phyloP scores from a whole-genome alignment of 2,113 vertebrate genomes.

The Lepidiolamprologus cunningtoni region DNA sequence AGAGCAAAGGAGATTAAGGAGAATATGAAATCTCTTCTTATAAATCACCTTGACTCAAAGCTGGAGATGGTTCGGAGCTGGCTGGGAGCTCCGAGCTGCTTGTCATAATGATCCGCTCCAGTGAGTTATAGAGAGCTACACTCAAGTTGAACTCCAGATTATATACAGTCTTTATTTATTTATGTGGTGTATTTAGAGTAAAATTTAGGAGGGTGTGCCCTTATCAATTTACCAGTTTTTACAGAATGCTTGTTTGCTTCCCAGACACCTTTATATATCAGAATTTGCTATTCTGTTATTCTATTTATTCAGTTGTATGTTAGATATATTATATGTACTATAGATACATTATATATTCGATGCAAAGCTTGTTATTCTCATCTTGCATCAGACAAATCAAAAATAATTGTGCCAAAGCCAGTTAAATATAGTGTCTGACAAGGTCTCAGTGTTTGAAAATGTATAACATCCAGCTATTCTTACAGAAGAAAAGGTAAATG shows the following conservation, averaged over 20 bases:
- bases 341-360: neutral
- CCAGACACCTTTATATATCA: neutral
- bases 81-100: neutral
- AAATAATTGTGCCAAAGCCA: neutral
- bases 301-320: neutral
- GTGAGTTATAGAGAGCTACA: neutral
- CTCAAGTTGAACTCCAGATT: neutral
- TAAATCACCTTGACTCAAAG: neutral
- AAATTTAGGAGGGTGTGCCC: neutral
- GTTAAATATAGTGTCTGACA: neutral
- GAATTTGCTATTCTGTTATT: neutral
- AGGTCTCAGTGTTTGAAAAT: neutral
- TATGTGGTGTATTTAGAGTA: neutral
- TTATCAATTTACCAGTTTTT: neutral
- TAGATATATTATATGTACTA: neutral
- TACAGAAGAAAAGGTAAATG: neutral
- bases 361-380: neutral
- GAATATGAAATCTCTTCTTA: conserved; percentile 11
- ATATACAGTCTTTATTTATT: neutral
- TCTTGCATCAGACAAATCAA: neutral
- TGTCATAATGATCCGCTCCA: neutral
- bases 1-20: conserved; percentile 9
- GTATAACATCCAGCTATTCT: neutral
- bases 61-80: neutral
- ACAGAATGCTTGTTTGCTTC: neutral